Conservation (phyloP, 2,888 invertebrate species). For the Macrosiphum euphorbiae region DNA sequence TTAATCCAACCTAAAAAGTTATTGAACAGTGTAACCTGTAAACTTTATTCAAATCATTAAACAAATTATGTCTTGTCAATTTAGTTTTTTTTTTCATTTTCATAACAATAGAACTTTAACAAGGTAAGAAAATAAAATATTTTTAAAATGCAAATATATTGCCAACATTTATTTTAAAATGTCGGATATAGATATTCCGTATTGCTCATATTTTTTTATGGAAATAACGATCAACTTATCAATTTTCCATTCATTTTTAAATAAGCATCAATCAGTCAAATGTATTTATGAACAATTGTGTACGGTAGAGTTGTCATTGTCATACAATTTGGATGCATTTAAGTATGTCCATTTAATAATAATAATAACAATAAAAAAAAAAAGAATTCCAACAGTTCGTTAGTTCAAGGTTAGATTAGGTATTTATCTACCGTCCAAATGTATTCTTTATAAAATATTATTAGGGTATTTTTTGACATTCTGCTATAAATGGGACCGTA, state of each 20-base stretch:
- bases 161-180: background rate
- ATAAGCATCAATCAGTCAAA: background rate
- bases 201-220: background rate
- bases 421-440: background rate
- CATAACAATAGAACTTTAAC: background rate
- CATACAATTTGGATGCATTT: background rate
- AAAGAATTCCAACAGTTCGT: background rate
- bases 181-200: background rate
- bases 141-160: background rate
- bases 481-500: background rate
- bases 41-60: background rate
- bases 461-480: background rate
- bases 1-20: background rate
- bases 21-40: background rate
- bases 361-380: background rate
- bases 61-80: background rate
- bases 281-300: background rate
- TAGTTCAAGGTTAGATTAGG: background rate
- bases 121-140: constrained; percentile 2
- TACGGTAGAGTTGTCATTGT: background rate
- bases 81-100: background rate
- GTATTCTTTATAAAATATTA: constrained; percentile 22
- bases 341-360: background rate
- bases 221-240: constrained; percentile 8
- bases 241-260: background rate